These are phyloP conservation scores for Sebastes kiyomatsui DNA, from an alignment of 2,797 vertebrate species.

Conservation along the genomic window DNA sequence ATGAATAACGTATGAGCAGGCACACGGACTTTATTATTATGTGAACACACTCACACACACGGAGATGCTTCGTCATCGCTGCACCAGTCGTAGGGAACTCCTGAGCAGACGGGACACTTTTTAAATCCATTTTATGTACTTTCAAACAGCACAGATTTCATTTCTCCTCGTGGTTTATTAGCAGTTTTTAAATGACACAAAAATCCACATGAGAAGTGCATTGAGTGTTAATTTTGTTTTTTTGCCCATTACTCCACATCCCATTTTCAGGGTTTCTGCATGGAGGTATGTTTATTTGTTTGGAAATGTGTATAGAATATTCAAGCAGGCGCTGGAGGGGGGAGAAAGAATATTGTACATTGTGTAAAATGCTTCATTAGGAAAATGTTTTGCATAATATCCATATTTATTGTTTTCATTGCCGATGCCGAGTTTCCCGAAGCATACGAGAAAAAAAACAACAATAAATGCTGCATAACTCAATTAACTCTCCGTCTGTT, in stretches of 20 bases:
- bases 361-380: slow-evolving; percentile 99
- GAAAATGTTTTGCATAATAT: slow-evolving; percentile 96
- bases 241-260: slow-evolving; percentile 61
- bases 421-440: slow-evolving; percentile 90
- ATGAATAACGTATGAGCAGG: neutral
- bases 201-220: slow-evolving; percentile 66
- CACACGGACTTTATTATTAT: neutral
- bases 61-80: slow-evolving; percentile 21
- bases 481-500: neutral
- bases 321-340: slow-evolving; percentile 65
- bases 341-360: slow-evolving; percentile 90
- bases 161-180: slow-evolving; percentile 87
- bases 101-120: slow-evolving; percentile 73
- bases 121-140: slow-evolving; percentile 76
- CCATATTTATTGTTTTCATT: slow-evolving; percentile 99
- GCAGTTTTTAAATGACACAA: slow-evolving; percentile 79
- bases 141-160: slow-evolving; percentile 79
- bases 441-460: slow-evolving; percentile 80
- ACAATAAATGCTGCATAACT: slow-evolving; percentile 81
- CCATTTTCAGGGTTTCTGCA: slow-evolving; percentile 83
- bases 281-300: slow-evolving; percentile 87
- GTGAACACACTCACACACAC: neutral
- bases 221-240: slow-evolving; percentile 36
- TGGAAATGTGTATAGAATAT: slow-evolving; percentile 88
- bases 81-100: slow-evolving; percentile 60